Evolutionary conservation across 1,140 invertebrate genomes (phyloP).

Genomic region (Matsumurasca onukii): DNA sequence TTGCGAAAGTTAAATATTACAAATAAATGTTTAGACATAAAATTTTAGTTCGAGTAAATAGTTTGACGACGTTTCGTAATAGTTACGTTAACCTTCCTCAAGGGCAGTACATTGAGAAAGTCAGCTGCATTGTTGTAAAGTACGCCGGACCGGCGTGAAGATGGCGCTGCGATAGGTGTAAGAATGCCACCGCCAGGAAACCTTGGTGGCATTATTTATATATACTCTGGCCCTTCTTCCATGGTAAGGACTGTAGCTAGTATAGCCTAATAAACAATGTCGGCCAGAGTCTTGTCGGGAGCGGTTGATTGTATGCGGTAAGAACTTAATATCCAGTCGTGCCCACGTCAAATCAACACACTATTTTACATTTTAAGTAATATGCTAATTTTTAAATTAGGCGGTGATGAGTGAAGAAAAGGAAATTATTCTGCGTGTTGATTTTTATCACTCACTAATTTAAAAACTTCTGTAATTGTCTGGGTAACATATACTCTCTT

Average conservation of each 20-base stretch:
- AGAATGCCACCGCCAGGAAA: not conserved
- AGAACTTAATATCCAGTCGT: slow-evolving; percentile 4
- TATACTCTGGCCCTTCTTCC: not conserved
- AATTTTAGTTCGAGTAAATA: no score
- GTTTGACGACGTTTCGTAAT: not conserved
- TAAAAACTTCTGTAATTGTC: no score
- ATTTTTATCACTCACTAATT: no score
- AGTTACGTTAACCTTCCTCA: not conserved
- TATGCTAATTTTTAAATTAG: slow-evolving; percentile 9
- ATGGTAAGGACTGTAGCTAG: not conserved
- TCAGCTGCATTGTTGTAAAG: slow-evolving; percentile 6
- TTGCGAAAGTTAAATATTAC: no score
- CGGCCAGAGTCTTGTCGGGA: no score
- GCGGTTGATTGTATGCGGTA: not conserved
- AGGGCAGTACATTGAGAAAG: slow-evolving; percentile 8
- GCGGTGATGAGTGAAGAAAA: no score
- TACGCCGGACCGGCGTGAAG: not conserved
- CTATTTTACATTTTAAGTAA: slow-evolving; percentile 19
- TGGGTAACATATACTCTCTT: no score
- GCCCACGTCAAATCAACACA: not conserved
- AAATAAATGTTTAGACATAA: no score
- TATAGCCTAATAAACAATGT: no score
- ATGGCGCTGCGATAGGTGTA: not conserved
- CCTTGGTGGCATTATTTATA: not conserved
- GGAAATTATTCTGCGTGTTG: no score